Evolutionary conservation across 1,140 invertebrate genomes (phyloP).

Genomic region (Paracyclopina nana): DNA sequence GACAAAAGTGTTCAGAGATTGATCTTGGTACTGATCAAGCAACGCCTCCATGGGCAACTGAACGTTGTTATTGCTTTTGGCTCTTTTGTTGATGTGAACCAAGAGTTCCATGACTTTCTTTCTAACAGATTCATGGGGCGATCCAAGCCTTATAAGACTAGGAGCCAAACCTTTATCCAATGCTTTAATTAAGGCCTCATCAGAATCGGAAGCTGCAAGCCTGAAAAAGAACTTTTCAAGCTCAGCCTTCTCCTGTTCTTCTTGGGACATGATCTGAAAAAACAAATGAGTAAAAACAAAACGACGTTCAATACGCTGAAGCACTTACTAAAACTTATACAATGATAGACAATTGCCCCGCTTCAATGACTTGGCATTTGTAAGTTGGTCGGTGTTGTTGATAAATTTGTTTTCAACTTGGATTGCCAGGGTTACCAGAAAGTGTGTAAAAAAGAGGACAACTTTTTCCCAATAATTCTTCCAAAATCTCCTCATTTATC

Average conservation of each 20-base stretch:
- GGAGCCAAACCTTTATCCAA: constrained; percentile 66
- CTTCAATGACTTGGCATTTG: no score
- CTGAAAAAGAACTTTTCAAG: constrained; percentile 70
- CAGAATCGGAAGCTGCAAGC: constrained; percentile 62
- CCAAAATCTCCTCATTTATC: no score
- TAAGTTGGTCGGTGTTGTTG: no score
- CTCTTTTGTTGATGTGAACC: constrained; percentile 69
- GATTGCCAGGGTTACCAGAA: no score
- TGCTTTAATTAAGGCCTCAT: constrained; percentile 62
- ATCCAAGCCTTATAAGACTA: constrained; percentile 68
- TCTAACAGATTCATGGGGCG: constrained; percentile 56
- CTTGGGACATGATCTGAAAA: no score
- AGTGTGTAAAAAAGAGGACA: no score
- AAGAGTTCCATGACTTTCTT: constrained; percentile 83
- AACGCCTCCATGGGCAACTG: constrained; percentile 69
- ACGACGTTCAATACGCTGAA: no score
- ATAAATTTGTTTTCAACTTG: no score
- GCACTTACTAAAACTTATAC: no score
- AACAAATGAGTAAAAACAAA: no score
- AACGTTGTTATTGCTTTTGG: constrained; percentile 60
- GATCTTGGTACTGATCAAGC: constrained; percentile 55
- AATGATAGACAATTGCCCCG: no score
- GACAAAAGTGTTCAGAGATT: constrained; percentile 53
- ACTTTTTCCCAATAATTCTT: no score
- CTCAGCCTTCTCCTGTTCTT: constrained; percentile 35